Evolutionary conservation across 2,113 vertebrate genomes (phyloP).

Genomic region (Pelodiscus sinensis): DNA sequence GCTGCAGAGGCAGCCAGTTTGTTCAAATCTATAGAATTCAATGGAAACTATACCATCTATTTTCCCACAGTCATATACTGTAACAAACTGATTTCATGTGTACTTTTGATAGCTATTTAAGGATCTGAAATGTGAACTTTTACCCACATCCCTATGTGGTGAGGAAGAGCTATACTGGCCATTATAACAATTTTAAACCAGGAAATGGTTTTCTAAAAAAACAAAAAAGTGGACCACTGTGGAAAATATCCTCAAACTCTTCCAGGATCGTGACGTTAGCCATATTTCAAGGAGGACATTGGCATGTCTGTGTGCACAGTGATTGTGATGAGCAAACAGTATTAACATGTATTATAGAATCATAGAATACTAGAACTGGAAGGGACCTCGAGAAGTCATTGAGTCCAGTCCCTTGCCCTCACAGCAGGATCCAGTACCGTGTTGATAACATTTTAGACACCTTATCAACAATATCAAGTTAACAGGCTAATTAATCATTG

Average conservation of each 20-base stretch:
- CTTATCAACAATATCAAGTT: background rate
- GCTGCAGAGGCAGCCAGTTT: background rate
- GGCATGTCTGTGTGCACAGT: background rate
- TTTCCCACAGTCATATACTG: accelerated
- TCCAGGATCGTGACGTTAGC: background rate
- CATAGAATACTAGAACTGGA: too few species aligned
- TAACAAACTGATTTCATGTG: background rate
- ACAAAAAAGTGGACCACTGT: accelerated
- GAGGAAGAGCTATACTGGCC: accelerated
- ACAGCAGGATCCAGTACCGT: too few species aligned
- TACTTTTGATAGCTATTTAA: background rate
- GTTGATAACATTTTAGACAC: background rate
- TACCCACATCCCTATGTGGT: background rate
- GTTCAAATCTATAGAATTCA: background rate
- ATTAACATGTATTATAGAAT: background rate
- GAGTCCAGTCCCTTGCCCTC: too few species aligned
- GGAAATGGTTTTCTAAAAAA: background rate
- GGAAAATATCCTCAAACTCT: background rate
- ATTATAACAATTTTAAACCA: background rate
- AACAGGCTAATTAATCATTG: background rate
- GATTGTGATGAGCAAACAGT: background rate
- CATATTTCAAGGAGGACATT: background rate
- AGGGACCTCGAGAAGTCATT: too few species aligned
- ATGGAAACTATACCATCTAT: accelerated
- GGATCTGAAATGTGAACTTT: background rate